Evolutionary conservation across 1,140 invertebrate species (phyloP), one percentile per base, ranked within the genome.

Genomic region (Cotesia typhae): DNA sequence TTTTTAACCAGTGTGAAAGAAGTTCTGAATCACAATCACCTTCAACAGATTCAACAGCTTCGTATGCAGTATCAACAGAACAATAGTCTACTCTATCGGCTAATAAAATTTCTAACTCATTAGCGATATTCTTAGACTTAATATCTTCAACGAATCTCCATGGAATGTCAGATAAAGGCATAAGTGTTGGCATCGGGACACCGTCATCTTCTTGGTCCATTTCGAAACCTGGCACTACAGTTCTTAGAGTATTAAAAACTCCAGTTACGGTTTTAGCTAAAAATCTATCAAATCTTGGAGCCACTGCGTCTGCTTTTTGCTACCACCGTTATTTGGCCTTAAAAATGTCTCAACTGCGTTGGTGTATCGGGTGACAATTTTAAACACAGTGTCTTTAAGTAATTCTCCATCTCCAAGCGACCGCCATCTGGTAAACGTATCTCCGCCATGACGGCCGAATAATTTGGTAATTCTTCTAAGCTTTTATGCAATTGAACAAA

Each of bases 211-310:
- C 84, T 14, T 82, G 78, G 66, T 85, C 83, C 66, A 84, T 76
- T 75, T 86, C 85, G 36, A 86, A 86, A 5, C 83, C 83, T 35
- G 84, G 84, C 1, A 86, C 85, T 4, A 86, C 84, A 0, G 83
- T 85, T 74, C 78, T 85, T 12, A 86, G 61, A 0, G 84, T 85
- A 55, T 85, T 86, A 63, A 84, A 85, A 10, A 84, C 83, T 4
- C 84, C 84, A 17, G 78, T 86, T 3, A 86, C 83, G 4, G 84
- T 84, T 75, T 85, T 86, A 0, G 83, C 84, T 12, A 86, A 73
- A 74, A 86, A 82, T 74, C 80, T 79, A 63, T 86, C 84, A 2
- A 85, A 81, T 51, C 84, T 77, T 2, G 84, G 83, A 4, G 81
- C 81, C 17, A 86, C 77, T 0, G 77, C 75, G 9, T 86, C 84